Base-by-base conservation (phyloP, 2,113 vertebrate species). In the Plectropomus leopardus region DNA sequence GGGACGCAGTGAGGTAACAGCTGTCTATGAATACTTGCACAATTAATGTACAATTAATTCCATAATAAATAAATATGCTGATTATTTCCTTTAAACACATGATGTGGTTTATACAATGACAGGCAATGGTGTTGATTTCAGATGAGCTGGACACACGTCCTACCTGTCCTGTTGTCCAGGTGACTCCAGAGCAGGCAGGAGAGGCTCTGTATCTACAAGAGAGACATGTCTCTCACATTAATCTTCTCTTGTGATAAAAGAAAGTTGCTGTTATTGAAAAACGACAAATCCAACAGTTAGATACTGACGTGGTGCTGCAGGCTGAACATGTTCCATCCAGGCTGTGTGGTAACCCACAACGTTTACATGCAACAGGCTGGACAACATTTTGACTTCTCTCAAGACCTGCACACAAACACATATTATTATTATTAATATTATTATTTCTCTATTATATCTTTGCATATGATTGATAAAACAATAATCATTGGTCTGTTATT, bases 281-380 rank as follows among this genome's bases (percentile, higher is more conserved):
- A n/a, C n/a, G n/a, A n/a, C n/a, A n/a, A n/a, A n/a, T n/a, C n/a
- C 23, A 53, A 8, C 13, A 6, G 34, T 24, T 17, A 26, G 66
- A 73, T 14, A 91, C 90, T 89, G 71, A 95, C 94, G 40, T 17
- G 57, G 40, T 17, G 57, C 61, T 0, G 84, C 57, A 44, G 95
- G 92, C 59, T 99, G 97, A 75, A 98, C 96, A 19, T 99, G 96
- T 21, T 99, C 98, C 94, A 99, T 96, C 98, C 98, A 99, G 0
- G 98, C 98, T 4, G 98, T 99, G 93, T 99, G 98, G 78, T 99
- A 99, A 7, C 98, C 98, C 0, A 99, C 98, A 0, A 99, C 95
- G 55, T 95, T 96, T 6, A 94, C 91, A 55, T 99, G 97, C 84
- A 98, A 97, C 45, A 99, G 94, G 34, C 97, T 96, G 10, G 98